Evolutionary conservation across 2,113 vertebrate species (phyloP), one percentile per base, ranked within the genome.

Genomic region (Anthoscopus minutus): DNA sequence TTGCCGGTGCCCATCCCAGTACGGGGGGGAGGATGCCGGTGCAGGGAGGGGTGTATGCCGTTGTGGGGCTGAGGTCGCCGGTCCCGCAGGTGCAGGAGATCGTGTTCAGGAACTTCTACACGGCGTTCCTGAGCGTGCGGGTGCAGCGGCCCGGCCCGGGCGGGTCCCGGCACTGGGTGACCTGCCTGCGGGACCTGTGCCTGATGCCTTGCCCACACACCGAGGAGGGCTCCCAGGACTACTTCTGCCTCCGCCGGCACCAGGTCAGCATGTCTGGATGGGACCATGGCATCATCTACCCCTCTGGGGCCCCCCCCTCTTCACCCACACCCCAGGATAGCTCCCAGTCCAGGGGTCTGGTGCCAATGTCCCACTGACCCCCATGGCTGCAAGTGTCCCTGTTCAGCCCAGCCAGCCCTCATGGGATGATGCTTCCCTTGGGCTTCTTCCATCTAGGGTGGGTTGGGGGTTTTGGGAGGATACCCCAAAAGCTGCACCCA

Each of bases 31-130:
- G 15, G 9, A 5, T 31, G 28, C 28, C 6, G 5, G 14, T 62
- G 6, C 15, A 3, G 9, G 4, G 20, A 2, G 24, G 18, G 35
- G 23, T 37, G 11, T 4, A 23, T 24, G 66, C 25, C 6, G 3
- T 38, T 22, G n/a, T 21, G 2, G 44, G 23, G 15, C 79, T 83
- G 65, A 86, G 62, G 27, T 33, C 37, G 2, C 48, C 40, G 31
- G 65, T 88, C 47, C 83, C 38, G 9, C 71, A 96, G 92, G 82
- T 94, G 42, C 97, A 98, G 90, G 98, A 98, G 60, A 98, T 99
- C 92, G 96, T 97, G 51, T 99, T 99, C 96, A 99, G 98, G 97
- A 99, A 99, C 96, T 98, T 97, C 98, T 99, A 99, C 97, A 99
- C 99, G 1, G 99, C 99, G 11, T 99, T 98, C 61, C 58, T 99